Conservation (phyloP, 2,113 vertebrate genomes). For the Menidia beryllina region DNA sequence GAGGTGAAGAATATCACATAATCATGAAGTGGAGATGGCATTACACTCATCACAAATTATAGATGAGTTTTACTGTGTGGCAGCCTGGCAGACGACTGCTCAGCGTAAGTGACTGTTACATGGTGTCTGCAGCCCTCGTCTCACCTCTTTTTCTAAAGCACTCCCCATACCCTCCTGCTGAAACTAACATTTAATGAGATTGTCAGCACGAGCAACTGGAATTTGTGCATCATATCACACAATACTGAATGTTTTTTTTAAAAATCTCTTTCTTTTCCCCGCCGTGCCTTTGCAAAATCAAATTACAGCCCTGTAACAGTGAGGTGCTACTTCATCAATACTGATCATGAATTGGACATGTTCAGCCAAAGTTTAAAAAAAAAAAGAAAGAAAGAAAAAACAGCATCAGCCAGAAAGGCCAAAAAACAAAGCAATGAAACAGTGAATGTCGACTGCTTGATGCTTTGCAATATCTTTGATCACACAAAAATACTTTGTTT, state of each 20-base stretch:
- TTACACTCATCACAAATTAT: conserved; percentile 86
- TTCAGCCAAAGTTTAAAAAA: not conserved
- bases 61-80: conserved; percentile 79
- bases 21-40: conserved; percentile 84
- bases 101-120: conserved; percentile 74
- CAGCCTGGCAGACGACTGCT: conserved; percentile 56
- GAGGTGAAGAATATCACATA: conserved; percentile 84
- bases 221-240: conserved; percentile 29
- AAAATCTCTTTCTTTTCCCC: conserved; percentile 5
- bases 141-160: conserved; percentile 31
- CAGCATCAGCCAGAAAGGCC: not conserved
- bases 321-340: conserved; percentile 22
- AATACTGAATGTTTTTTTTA: conserved; percentile 6
- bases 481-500: conserved; percentile 60
- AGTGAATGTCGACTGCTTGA: conserved; percentile 41
- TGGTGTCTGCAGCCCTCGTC: conserved; percentile 57
- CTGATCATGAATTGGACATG: conserved; percentile 1
- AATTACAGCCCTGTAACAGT: not conserved
- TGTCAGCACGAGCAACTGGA: conserved; percentile 19
- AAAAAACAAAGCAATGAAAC: conserved; percentile 22
- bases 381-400: not conserved
- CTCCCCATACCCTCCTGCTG: conserved; percentile 3
- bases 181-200: conserved; percentile 33
- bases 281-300: conserved; percentile 10
- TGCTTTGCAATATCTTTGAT: conserved; percentile 44